These are phyloP conservation scores for Labroides dimidiatus DNA, from an alignment of 2,797 vertebrate species.

Conservation along the genomic window DNA sequence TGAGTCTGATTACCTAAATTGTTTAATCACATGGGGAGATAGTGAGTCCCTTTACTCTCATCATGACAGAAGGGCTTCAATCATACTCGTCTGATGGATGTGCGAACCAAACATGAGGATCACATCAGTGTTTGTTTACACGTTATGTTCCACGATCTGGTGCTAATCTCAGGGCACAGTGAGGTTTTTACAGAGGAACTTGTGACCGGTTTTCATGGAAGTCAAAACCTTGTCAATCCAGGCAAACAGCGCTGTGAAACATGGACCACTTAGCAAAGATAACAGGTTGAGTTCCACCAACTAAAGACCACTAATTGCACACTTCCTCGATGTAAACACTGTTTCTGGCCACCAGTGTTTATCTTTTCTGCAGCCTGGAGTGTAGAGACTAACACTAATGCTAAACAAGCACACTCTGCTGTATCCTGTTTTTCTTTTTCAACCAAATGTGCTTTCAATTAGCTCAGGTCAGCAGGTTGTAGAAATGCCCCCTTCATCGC, in stretches of 20 bases:
- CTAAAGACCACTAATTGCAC: slow-evolving; percentile 65
- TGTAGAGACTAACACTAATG: slow-evolving; percentile 18
- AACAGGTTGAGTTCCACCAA: slow-evolving; percentile 60
- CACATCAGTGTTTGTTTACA: slow-evolving; percentile 57
- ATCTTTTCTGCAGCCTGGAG: slow-evolving; percentile 29
- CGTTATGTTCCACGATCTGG: slow-evolving; percentile 50
- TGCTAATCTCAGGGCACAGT: slow-evolving; percentile 51
- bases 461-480: slow-evolving; percentile 46
- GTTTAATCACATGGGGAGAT: slow-evolving; percentile 61
- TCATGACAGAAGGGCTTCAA: slow-evolving; percentile 41
- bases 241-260: slow-evolving; percentile 46
- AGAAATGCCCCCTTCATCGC: slow-evolving; percentile 41
- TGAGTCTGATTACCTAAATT: slow-evolving; percentile 58
- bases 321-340: slow-evolving; percentile 64
- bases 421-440: slow-evolving; percentile 65
- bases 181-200: slow-evolving; percentile 41
- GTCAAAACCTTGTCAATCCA: slow-evolving; percentile 18
- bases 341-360: slow-evolving; percentile 9
- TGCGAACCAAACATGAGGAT: slow-evolving; percentile 51
- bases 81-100: slow-evolving; percentile 49
- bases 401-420: slow-evolving; percentile 29
- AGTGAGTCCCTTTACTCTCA: slow-evolving; percentile 30
- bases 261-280: slow-evolving; percentile 56
- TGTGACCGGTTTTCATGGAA: background rate
- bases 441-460: slow-evolving; percentile 68